Percentiles rank a stretch among this genome's conserved stretches.
phyloP scores from a whole-genome alignment of 2,113 vertebrate species.

The Colinus virginianus region DNA sequence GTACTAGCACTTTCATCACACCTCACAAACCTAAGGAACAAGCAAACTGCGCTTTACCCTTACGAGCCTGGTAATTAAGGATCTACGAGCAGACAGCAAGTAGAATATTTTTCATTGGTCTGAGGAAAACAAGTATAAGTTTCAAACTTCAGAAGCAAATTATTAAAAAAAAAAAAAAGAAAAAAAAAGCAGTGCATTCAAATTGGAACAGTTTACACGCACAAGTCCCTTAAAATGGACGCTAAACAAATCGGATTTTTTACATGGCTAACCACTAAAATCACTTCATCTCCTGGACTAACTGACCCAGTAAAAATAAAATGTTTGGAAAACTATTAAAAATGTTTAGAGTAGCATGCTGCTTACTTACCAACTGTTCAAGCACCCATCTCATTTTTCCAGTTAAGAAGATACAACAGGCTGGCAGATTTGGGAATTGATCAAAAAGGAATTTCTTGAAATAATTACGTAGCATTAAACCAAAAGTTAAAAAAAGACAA shows the following conservation, averaged over 20 bases:
- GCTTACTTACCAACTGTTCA: constrained; percentile 85
- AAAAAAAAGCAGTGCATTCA: constrained; percentile 65
- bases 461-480: constrained; percentile 80
- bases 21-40: constrained; percentile 69
- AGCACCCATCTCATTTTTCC: constrained; percentile 83
- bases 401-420: constrained; percentile 84
- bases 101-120: constrained; percentile 57
- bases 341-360: constrained; percentile 78
- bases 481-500: constrained; percentile 59
- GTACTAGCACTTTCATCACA: constrained; percentile 73
- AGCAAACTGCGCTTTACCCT: constrained; percentile 48
- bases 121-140: constrained; percentile 73
- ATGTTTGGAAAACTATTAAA: constrained; percentile 75
- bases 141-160: constrained; percentile 72
- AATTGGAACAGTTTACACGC: constrained; percentile 38
- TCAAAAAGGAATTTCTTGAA: constrained; percentile 83
- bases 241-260: constrained; percentile 57
- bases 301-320: constrained; percentile 64
- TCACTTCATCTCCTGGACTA: constrained; percentile 56
- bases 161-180: not conserved
- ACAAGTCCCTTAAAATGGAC: constrained; percentile 67
- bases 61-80: constrained; percentile 66
- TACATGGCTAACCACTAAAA: constrained; percentile 9
- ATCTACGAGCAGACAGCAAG: constrained; percentile 61
- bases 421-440: constrained; percentile 84